Evolutionary conservation across 1,140 invertebrate species (phyloP), one percentile per base, ranked within the genome.

Genomic region (Helicoverpa armigera): DNA sequence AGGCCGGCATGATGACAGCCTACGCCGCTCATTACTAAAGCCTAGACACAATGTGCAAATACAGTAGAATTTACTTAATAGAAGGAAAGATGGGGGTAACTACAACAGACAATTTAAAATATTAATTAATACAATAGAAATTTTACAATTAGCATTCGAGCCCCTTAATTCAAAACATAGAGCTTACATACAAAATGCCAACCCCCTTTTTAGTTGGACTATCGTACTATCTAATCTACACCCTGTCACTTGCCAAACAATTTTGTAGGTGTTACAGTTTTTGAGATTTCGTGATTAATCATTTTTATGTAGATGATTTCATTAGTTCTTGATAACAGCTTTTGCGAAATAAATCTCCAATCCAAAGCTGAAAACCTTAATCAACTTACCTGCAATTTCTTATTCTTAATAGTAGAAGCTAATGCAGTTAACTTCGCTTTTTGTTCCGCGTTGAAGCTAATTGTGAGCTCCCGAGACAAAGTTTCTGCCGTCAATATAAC

Each of bases 1-100:
- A 98, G 91, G 0, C 98, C 98, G 35, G 97, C 97, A 95, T 98
- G 97, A 88, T 98, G 97, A 84, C 96, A 97, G 0, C 96, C 97
- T 35, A 98, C 96, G 1, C 97, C 97, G 83, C 93, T 90, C 69
- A 95, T 85, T 4, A 97, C 85, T 43, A 94, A 83, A 12, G 85
- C 79, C 92, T 95, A 72, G 23, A 2, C 1, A 16, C 1, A 69
- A 60, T 73, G 63, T 80, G 75, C 58, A 93, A n/a, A 3, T 56
- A 1, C 13, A 56, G 53, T 4, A 54, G 0, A n/a, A 5, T 3
- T 54, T 54, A 2, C 4, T n/a, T 5, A 14, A 54, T 54, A n/a
- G n/a, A n/a, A n/a, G 53, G 4, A 13, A 54, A n/a, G 2, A 14
- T 54, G 12, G n/a, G n/a, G 14, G 2, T 14, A 5, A 54, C 3